Evolutionary conservation across 1,140 invertebrate genomes (phyloP).

Genomic region (Rhynchophorus ferrugineus): DNA sequence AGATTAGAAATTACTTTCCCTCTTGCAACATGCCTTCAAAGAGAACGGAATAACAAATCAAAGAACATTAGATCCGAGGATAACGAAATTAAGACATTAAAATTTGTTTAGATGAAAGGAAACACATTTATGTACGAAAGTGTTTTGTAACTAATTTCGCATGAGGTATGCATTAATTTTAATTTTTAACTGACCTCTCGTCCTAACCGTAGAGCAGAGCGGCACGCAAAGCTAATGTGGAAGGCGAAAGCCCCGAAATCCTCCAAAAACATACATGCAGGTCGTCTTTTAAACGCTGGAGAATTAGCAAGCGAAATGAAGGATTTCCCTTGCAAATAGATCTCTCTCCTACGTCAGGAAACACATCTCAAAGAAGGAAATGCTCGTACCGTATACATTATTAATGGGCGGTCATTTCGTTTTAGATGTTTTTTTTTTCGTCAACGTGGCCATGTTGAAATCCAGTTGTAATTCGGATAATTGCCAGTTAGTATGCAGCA

Average conservation of each 20-base stretch:
- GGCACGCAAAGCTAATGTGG: not conserved
- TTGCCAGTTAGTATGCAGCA: no score
- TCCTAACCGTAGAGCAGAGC: not conserved
- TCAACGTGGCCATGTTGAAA: no score
- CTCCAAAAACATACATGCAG: not conserved
- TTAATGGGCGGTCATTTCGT: not conserved
- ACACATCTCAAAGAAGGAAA: not conserved
- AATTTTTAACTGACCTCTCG: not conserved
- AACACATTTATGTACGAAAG: no score
- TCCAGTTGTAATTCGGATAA: no score
- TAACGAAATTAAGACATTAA: no score
- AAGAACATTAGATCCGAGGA: no score
- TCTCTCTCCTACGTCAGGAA: not conserved
- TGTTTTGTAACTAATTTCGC: no score
- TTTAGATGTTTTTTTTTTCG: not conserved
- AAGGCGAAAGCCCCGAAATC: not conserved
- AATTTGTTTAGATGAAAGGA: no score
- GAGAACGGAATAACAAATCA: no score
- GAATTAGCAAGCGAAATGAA: not conserved
- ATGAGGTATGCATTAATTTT: not conserved
- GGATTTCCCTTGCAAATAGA: not conserved
- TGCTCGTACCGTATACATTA: not conserved
- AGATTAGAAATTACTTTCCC: no score
- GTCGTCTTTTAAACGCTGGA: not conserved
- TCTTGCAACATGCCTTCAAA: no score